A percentile compares a stretch with the other conserved stretches of the same genome.
Evolutionary conservation across 2,888 invertebrate species (phyloP).

Genomic region (Latrodectus hesperus): DNA sequence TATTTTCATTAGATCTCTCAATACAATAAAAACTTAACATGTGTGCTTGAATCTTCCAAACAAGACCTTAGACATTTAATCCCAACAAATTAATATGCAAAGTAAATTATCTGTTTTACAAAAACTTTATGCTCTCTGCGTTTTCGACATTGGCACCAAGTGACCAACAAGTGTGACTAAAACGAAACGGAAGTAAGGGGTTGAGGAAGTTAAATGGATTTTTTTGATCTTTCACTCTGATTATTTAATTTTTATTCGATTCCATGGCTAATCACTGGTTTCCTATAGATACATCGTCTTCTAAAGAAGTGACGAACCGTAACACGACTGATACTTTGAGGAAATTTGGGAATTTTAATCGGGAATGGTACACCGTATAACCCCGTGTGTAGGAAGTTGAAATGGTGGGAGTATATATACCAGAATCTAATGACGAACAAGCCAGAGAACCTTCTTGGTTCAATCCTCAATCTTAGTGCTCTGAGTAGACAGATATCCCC

Average conservation of each 20-base stretch:
- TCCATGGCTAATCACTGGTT: slow-evolving; percentile 25
- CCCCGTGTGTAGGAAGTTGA: slow-evolving; percentile 55
- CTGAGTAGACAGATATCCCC: slow-evolving; percentile 25
- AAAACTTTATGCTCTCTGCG: not conserved
- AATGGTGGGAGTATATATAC: slow-evolving; percentile 57
- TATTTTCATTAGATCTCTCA: too few species aligned
- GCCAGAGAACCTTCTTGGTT: slow-evolving; percentile 59
- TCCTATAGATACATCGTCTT: slow-evolving; percentile 56
- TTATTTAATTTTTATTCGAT: slow-evolving; percentile 64
- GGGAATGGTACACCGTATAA: slow-evolving; percentile 47
- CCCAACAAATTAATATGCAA: too few species aligned
- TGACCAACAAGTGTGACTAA: slow-evolving; percentile 39
- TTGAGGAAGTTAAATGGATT: slow-evolving; percentile 55
- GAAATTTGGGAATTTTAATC: slow-evolving; percentile 39
- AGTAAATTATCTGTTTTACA: too few species aligned
- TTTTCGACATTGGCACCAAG: slow-evolving; percentile 21
- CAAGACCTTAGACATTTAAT: too few species aligned
- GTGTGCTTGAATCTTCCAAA: too few species aligned
- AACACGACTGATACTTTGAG: slow-evolving; percentile 56
- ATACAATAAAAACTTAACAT: too few species aligned
- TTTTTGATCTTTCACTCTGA: slow-evolving; percentile 19
- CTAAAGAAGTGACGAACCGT: slow-evolving; percentile 47
- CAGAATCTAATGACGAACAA: not conserved
- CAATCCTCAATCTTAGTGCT: slow-evolving; percentile 30
- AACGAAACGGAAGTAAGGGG: slow-evolving; percentile 61